Base-by-base conservation (phyloP, 2,797 vertebrate genomes). In the Characodon lateralis region DNA sequence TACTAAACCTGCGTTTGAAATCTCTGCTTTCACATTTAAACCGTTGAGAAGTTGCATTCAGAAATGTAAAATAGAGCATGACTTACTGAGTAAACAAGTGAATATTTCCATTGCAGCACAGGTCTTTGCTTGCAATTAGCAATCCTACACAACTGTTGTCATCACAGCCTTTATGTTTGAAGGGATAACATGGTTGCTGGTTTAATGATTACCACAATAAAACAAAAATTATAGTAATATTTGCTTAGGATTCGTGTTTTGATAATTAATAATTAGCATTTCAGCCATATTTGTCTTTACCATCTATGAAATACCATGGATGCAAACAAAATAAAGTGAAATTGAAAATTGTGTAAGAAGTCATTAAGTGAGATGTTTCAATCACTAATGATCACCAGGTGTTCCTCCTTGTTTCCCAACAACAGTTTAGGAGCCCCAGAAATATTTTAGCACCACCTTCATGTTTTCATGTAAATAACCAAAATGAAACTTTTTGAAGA, bases 1-100 rank as follows among this genome's bases (percentile, higher is more conserved):
- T 69, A 12, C 66, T 69, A 46, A 69, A 69, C 6, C 13, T 46
- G 39, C 43, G 39, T 69, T 46, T 69, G 22, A 69, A 69, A 69
- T 69, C 2, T 69, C 12, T 69, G 24, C 41, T 26, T 13, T 69
- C 14, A 43, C 24, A 3, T 69, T 22, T 24, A 13, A 24, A 24
- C 22, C 12, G 4, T 24, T 24, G 35, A 43, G 22, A 24, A 24
- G 35, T 69, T 69, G 24, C 66, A 69, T n/a, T 26, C 22, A 46
- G 13, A 43, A 68, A n/a, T 68, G 20, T 41, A 46, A 68, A 68
- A 68, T 43, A n/a, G 22, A 46, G 63, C 24, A 12, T 2, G 0
- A 43, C 35, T 69, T 69, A 69, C 10, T 26, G 66, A 69, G 24
- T 26, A 69, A 69, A 26, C 1, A 0, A 46, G 5, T n/a, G 6